Percentiles rank a stretch among this genome's conserved stretches.
Evolutionary conservation across 35 echinoderm and acorn worm species (phyloP).

Genomic region (Apostichopus californicus): DNA sequence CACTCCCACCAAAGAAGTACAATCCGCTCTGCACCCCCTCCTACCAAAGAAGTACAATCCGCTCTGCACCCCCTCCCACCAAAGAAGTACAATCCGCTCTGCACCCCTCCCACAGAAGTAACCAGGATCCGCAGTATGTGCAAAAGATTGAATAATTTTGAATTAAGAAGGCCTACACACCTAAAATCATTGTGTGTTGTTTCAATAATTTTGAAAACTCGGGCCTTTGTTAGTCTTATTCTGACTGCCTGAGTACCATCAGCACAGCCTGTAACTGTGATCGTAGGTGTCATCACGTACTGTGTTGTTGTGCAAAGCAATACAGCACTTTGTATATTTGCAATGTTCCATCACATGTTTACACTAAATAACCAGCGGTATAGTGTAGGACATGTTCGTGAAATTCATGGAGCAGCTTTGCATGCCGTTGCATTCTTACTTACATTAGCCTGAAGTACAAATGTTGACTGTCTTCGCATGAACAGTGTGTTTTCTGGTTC

Average conservation of each 20-base stretch:
- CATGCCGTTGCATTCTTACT: constrained; percentile 47
- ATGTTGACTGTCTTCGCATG: constrained; percentile 14
- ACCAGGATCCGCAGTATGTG: not conserved
- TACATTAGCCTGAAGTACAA: constrained; percentile 34
- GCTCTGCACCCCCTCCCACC: no score
- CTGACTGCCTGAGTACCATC: constrained; percentile 13
- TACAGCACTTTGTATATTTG: constrained; percentile 69
- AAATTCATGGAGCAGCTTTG: constrained; percentile 60
- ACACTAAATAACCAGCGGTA: constrained; percentile 58
- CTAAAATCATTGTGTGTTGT: constrained; percentile 65
- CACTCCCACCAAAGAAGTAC: not conserved
- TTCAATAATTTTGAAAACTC: constrained; percentile 72
- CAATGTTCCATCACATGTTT: constrained; percentile 61
- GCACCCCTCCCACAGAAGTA: not conserved
- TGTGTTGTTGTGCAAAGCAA: constrained; percentile 62
- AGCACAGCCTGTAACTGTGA: constrained; percentile 23
- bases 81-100: no score
- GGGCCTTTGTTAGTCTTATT: constrained; percentile 41
- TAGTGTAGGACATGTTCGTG: constrained; percentile 75
- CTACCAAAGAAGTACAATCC: no score
- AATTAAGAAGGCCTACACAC: constrained; percentile 22
- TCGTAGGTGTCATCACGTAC: not conserved
- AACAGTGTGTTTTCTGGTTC: constrained; percentile 54
- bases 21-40: no score
- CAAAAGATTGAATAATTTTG: constrained; percentile 24